Base-by-base conservation (phyloP, 2,888 invertebrate species). In the Cephus pygmeus region DNA sequence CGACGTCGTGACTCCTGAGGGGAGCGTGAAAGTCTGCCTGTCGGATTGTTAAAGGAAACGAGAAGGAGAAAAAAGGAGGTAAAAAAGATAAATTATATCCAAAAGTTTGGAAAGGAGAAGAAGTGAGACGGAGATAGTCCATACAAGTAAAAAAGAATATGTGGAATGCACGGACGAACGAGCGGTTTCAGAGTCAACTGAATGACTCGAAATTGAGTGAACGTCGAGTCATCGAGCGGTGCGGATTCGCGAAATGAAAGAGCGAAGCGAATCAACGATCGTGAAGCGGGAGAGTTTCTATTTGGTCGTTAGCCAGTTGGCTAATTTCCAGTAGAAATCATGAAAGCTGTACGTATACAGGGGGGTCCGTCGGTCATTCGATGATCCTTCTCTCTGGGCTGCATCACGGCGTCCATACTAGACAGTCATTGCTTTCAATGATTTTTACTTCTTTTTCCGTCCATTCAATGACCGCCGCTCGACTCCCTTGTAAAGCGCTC, bases 281-380 rank as follows among this genome's bases (percentile, higher is more conserved):
- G 31, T 40, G 69, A 23, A 35, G 71, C n/a, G 71, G 77, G 31
- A 35, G 85, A 83, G 83, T 79, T 85, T 85, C 89, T 89, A 89
- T 90, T 91, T 91, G 91, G 88, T 91, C 89, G 91, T 91, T 88
- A 91, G 91, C 90, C 91, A 91, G 91, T 90, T 91, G 91, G 91
- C 91, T 91, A 91, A 91, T 91, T 91, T 91, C 91, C 91, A 91
- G 90, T 88, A 90, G 89, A 86, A 90, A 90, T 90, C 90, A 90
- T 89, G 88, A 90, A 89, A 91, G 90, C 90, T 56, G 23, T 56
- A 56, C 56, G 56, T 56, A 83, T 82, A 83, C 80, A 81, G 80
- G 84, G 80, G 84, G 36, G 80, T 75, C 85, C 77, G 78, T 84
- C 83, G 85, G 90, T 91, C 91, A 91, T 91, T 91, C 88, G 90